Base-by-base conservation (phyloP, 30 jellyfish, hydroid and myxozoan genomes). In the Calvadosia cruxmelitensis region DNA sequence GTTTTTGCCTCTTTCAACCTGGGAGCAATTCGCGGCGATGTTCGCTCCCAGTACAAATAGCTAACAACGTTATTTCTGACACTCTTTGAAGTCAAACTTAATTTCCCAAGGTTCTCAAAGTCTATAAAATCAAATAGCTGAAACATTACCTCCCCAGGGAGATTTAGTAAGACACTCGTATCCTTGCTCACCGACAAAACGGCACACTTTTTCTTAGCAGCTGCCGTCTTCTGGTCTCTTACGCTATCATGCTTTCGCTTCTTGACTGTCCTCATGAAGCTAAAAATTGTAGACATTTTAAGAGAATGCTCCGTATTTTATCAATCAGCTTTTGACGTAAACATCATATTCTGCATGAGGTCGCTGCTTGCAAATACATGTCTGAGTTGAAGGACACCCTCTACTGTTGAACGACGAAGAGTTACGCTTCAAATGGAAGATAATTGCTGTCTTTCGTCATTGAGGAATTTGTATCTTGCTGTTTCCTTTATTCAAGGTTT, bases 61-160 rank as follows among this genome's bases (percentile, higher is more conserved):
- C 64, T 64, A 24, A 79, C 77, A 25, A 86, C 94, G 68, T 65
- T 49, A 65, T 86, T 80, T 62, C 96, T 79, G 61, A 86, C 27
- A 0, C 50, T 67, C 64, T 86, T 86, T 73, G 96, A 86, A n/a
- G 94, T 68, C 48, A 86, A 66, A 49, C 94, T 86, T 53, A 79
- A 68, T 31, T 62, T 62, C 23, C 96, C 96, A 66, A 86, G 63
- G 1, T 84, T 81, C 50, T 64, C 53, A 25, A 86, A 63, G 2
- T 92, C 81, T 27, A 79, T 73, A 20, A 72, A 34, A 26, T 52
- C 74, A 68, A 86, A 49, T 16, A 86, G 66, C 23, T 16, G 31
- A 31, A 66, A 67, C 30, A 68, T 68, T 1, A 78, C 81, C 62
- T 78, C 91, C 31, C 42, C 31, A 20, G 91, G 91, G 1, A 78